A percentile compares a stretch with the other conserved stretches of the same genome.
These are phyloP conservation scores for Struthio camelus DNA, from an alignment of 2,113 vertebrate genomes.

Conservation along the genomic window DNA sequence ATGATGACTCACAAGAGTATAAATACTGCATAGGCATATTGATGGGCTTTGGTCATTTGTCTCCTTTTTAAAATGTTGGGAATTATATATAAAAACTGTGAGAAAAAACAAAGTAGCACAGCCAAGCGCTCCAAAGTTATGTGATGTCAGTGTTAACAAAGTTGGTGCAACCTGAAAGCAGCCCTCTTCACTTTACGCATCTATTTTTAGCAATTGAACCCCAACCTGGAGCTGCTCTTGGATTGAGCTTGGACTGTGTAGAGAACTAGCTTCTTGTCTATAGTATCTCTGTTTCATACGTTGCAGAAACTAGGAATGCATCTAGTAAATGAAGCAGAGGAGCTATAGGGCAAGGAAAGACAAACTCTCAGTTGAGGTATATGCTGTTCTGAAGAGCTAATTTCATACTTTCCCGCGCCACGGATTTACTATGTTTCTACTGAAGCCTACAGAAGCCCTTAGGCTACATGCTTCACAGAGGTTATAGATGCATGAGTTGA, in stretches of 20 bases:
- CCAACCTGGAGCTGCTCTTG: background rate
- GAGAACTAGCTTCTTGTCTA: background rate
- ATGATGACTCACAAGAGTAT: background rate
- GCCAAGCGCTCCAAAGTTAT: background rate
- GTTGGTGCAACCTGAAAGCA: background rate
- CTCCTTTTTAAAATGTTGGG: background rate
- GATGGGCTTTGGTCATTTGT: background rate
- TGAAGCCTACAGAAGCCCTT: too few species aligned
- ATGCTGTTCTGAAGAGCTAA: background rate
- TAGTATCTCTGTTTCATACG: background rate
- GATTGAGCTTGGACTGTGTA: background rate
- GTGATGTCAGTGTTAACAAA: background rate
- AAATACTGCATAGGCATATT: background rate
- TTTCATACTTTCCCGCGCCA: too few species aligned
- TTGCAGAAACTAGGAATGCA: background rate
- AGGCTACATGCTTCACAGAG: too few species aligned
- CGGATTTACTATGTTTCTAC: too few species aligned
- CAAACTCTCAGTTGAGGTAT: background rate
- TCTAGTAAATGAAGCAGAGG: background rate
- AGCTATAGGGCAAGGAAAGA: background rate
- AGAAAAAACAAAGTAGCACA: background rate
- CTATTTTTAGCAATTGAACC: background rate
- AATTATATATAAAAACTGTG: background rate
- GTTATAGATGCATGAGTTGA: too few species aligned
- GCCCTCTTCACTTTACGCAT: background rate